phyloP scores from a whole-genome alignment of 2,797 vertebrate species.

The Pachyuromys duprasi region DNA sequence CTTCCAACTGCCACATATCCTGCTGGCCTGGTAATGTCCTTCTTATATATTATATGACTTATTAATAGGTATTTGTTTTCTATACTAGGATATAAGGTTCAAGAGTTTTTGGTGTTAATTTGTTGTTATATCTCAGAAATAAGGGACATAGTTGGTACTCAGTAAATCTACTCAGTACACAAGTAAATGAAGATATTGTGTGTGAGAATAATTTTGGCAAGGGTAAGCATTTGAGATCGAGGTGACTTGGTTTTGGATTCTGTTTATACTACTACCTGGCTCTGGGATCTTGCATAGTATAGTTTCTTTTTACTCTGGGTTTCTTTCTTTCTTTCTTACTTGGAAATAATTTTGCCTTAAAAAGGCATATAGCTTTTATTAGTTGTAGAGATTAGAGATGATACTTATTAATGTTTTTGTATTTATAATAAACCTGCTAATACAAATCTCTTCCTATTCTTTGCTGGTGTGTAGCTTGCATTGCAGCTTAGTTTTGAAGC shows the following conservation, averaged over 20 bases:
- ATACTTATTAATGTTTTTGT: background rate
- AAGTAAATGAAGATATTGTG: background rate
- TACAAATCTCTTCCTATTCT: background rate
- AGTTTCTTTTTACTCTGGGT: background rate
- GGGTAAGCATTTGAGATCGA: background rate
- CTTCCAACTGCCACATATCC: background rate
- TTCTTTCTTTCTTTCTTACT: background rate
- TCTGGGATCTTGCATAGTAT: background rate
- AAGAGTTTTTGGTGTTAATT: background rate
- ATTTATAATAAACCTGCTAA: background rate
- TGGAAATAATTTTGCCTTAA: slow-evolving; percentile 20
- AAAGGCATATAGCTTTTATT: background rate
- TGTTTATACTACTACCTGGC: background rate
- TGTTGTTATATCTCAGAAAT: background rate
- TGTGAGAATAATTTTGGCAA: slow-evolving; percentile 4
- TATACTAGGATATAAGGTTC: background rate
- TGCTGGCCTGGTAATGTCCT: background rate
- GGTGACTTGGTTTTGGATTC: background rate
- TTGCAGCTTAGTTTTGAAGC: slow-evolving; percentile 23
- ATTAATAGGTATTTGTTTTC: background rate
- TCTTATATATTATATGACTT: background rate
- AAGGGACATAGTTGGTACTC: background rate
- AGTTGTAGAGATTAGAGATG: background rate
- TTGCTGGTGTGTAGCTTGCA: background rate
- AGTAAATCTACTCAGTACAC: background rate